Conservation (phyloP, 2,888 invertebrate genomes). For the Actias luna region DNA sequence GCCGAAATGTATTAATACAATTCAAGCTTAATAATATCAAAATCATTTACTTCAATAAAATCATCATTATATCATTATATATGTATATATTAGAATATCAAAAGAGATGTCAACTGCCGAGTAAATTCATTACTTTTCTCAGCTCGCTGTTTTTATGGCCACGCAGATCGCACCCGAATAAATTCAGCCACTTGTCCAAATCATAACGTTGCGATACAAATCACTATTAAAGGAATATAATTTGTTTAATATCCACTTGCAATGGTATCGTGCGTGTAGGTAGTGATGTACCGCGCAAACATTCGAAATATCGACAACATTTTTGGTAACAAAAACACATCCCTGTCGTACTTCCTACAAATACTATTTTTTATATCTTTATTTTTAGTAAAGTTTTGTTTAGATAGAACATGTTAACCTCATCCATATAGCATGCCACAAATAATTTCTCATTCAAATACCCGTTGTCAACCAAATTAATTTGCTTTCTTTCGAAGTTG, state of each 20-base stretch:
- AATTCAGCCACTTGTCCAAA: conserved; percentile 75
- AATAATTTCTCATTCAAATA: no score
- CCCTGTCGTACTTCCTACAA: background rate
- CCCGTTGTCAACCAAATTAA: no score
- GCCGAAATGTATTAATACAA: no score
- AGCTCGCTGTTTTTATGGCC: conserved; percentile 8
- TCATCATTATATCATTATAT: no score
- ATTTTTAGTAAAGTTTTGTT: no score
- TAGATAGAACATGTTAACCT: no score
- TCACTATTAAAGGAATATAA: conserved; percentile 74
- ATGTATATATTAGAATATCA: no score
- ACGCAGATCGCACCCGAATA: conserved; percentile 43
- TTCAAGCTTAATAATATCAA: no score
- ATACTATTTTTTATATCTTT: no score
- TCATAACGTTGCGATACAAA: conserved; percentile 76
- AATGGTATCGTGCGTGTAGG: conserved; percentile 38
- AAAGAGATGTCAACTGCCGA: background rate
- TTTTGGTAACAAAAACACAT: conserved; percentile 14
- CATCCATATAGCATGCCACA: no score
- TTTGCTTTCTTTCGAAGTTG: no score
- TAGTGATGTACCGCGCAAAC: conserved; percentile 31
- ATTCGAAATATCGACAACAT: conserved; percentile 23
- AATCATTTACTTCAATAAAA: no score
- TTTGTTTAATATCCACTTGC: conserved; percentile 76
- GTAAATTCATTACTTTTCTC: background rate